phyloP scores from a whole-genome alignment of 2,113 vertebrate genomes.

The Cygnus atratus region DNA sequence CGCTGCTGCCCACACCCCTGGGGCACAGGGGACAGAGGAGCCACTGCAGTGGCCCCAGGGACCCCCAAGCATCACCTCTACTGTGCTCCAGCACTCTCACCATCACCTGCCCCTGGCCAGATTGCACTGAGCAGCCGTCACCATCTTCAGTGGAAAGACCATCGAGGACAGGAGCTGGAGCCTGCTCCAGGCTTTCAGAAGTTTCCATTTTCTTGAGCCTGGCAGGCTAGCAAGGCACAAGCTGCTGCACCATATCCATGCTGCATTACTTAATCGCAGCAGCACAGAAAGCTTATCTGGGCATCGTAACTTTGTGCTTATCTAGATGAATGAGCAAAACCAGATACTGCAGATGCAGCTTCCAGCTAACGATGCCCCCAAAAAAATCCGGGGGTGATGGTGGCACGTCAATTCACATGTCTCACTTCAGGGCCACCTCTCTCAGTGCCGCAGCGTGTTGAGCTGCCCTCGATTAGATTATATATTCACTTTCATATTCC shows the following conservation, averaged over 20 bases:
- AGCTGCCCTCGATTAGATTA: neutral
- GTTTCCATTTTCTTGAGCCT: neutral
- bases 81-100: neutral
- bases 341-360: neutral
- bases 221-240: neutral
- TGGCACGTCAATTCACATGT: neutral
- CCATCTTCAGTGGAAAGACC: rapidly evolving
- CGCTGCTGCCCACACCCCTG: rapidly evolving
- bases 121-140: rapidly evolving
- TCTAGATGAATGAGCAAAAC: neutral
- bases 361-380: neutral
- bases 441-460: rapidly evolving
- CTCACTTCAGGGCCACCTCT: neutral
- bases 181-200: neutral
- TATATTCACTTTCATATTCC: neutral
- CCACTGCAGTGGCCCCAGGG: too few relatives aligned
- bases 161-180: neutral
- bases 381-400: rapidly evolving
- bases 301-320: neutral
- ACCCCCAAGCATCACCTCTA: neutral
- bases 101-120: neutral
- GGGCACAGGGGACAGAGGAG: neutral
- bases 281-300: neutral
- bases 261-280: rapidly evolving
- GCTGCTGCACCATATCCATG: neutral